These are phyloP conservation scores for Bettongia penicillata DNA, from an alignment of 2,113 vertebrate species.

Conservation along the genomic window DNA sequence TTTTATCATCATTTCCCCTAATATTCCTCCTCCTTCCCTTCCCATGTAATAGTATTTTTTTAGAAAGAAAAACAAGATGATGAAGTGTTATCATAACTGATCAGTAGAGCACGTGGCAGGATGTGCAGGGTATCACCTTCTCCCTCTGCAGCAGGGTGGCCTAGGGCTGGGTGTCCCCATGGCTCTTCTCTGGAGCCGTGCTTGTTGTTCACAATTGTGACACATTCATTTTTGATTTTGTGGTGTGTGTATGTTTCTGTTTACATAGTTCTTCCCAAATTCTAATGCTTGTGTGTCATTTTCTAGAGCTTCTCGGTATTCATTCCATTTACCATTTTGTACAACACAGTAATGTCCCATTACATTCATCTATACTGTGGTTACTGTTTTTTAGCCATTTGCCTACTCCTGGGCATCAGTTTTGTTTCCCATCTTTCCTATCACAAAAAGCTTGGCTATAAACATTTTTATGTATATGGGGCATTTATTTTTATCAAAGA, in stretches of 20 bases:
- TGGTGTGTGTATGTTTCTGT: neutral
- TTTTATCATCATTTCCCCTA: neutral
- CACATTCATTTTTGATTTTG: neutral
- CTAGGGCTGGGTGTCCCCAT: neutral
- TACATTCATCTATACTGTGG: neutral
- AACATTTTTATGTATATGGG: neutral
- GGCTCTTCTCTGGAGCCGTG: neutral
- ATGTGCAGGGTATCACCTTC: neutral
- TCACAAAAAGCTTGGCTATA: neutral
- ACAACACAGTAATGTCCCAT: neutral
- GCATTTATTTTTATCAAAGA: neutral
- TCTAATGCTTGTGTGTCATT: neutral
- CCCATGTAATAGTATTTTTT: neutral
- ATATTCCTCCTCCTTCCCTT: neutral
- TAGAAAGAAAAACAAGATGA: conserved; percentile 15
- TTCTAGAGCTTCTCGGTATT: neutral
- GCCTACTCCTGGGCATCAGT: neutral
- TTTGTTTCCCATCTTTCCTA: neutral
- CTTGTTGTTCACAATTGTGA: neutral
- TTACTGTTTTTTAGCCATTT: neutral
- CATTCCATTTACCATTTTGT: neutral
- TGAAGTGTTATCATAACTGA: neutral
- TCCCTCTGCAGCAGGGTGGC: neutral
- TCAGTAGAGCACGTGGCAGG: conserved; percentile 25
- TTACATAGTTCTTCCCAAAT: no score